phyloP scores from a whole-genome alignment of 2,888 invertebrate genomes.

The Epinotia nisella region DNA sequence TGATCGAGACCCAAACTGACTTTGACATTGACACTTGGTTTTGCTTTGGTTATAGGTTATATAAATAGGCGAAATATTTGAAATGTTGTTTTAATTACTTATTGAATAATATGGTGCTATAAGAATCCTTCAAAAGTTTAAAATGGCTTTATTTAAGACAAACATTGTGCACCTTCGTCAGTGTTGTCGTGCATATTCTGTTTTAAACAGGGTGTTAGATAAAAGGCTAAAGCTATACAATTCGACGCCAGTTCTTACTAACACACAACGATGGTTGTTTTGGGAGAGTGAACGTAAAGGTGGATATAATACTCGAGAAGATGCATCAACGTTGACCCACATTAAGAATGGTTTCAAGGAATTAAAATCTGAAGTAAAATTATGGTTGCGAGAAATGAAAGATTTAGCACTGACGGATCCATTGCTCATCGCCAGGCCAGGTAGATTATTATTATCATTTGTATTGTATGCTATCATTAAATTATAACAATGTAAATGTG shows the following conservation, averaged over 20 bases:
- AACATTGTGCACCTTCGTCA: slow-evolving; percentile 22
- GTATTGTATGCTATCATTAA: neutral
- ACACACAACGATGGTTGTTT: slow-evolving; percentile 72
- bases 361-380: slow-evolving; percentile 86
- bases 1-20: slow-evolving; percentile 24
- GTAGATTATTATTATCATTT: slow-evolving; percentile 56
- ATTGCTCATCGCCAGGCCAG: slow-evolving; percentile 81
- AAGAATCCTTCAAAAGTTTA: neutral
- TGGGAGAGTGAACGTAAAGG: slow-evolving; percentile 86
- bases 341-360: slow-evolving; percentile 87
- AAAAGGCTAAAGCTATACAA: slow-evolving; percentile 51
- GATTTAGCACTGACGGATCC: slow-evolving; percentile 87
- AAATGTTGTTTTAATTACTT: slow-evolving; percentile 26
- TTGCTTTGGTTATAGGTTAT: slow-evolving; percentile 32
- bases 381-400: slow-evolving; percentile 88
- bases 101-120: neutral
- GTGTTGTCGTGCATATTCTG: slow-evolving; percentile 31
- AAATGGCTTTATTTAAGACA: slow-evolving; percentile 34
- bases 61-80: slow-evolving; percentile 28
- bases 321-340: slow-evolving; percentile 79
- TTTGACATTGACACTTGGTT: slow-evolving; percentile 6
- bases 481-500: neutral
- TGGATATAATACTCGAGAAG: slow-evolving; percentile 80
- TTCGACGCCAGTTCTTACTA: slow-evolving; percentile 51
- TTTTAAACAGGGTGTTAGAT: slow-evolving; percentile 47